Percentiles rank a stretch among this genome's conserved stretches.
phyloP scores from a whole-genome alignment of 2,113 vertebrate species.

The Porphyrio hochstetteri region DNA sequence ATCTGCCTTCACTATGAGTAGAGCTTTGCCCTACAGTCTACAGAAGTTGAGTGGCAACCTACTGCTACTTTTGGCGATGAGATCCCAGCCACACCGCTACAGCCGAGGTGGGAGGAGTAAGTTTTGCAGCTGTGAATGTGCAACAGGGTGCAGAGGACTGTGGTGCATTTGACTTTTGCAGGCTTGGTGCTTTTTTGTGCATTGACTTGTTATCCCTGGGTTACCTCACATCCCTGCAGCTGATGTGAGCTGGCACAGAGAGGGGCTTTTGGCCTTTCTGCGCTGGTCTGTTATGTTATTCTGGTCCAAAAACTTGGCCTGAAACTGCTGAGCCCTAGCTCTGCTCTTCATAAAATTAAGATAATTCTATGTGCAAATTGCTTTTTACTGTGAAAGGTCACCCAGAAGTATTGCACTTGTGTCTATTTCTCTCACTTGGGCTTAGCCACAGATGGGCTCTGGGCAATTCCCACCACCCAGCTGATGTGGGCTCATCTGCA shows the following conservation, averaged over 20 bases:
- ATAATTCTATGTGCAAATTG: background rate
- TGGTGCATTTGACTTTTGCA: background rate
- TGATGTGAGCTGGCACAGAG: background rate
- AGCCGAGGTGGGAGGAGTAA: background rate
- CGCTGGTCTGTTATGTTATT: background rate
- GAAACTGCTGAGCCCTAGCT: background rate
- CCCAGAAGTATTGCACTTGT: background rate
- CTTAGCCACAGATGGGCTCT: background rate
- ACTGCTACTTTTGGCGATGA: background rate
- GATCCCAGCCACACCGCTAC: too few relatives aligned
- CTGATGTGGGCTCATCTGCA: background rate
- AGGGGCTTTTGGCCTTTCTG: background rate
- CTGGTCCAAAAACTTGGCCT: background rate
- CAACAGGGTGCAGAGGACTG: background rate
- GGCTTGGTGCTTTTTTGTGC: background rate
- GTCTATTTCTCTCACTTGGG: background rate
- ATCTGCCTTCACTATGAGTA: background rate
- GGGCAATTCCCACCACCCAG: background rate
- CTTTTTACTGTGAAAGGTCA: background rate
- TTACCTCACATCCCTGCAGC: background rate
- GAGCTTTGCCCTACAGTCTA: background rate
- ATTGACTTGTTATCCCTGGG: background rate
- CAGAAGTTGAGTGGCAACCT: background rate
- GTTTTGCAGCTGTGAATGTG: accelerated
- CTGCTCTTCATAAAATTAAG: background rate